Evolutionary conservation across 2,888 invertebrate genomes (phyloP).

Genomic region (Polyommatus iphigenia): DNA sequence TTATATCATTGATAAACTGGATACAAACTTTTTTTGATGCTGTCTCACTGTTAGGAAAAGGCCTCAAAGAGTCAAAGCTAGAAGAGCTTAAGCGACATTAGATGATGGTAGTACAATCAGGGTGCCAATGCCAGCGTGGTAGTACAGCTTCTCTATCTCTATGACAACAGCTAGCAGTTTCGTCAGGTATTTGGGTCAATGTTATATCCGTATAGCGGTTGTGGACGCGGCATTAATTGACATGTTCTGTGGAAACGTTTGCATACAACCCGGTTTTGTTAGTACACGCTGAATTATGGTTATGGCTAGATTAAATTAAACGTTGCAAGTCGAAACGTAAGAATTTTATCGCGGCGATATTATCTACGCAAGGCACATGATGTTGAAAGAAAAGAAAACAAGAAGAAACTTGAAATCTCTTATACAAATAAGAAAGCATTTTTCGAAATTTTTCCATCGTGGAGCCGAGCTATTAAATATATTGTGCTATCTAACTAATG

Average conservation of each 20-base stretch:
- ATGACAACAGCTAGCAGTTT: slow-evolving; percentile 5
- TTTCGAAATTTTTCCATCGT: no score
- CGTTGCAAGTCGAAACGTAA: background rate
- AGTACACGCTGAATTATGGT: background rate
- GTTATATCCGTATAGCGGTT: slow-evolving; percentile 28
- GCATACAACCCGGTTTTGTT: slow-evolving; percentile 2
- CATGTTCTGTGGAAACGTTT: slow-evolving; percentile 24
- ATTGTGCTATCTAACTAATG: no score
- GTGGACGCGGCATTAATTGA: slow-evolving; percentile 21
- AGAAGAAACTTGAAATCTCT: no score
- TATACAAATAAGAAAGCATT: no score
- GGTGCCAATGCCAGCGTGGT: background rate
- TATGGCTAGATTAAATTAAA: slow-evolving; percentile 2
- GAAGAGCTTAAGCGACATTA: no score
- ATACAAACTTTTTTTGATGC: no score
- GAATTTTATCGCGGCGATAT: background rate
- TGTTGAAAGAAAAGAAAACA: no score
- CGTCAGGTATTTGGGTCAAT: slow-evolving; percentile 26
- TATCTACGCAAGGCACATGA: no score
- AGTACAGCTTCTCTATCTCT: background rate
- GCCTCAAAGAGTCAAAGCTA: no score
- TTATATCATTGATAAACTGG: no score
- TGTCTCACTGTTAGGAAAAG: no score
- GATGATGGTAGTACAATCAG: background rate
- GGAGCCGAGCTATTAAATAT: no score